phyloP scores from a whole-genome alignment of 2,113 vertebrate genomes.

The Hiodon tergisus region DNA sequence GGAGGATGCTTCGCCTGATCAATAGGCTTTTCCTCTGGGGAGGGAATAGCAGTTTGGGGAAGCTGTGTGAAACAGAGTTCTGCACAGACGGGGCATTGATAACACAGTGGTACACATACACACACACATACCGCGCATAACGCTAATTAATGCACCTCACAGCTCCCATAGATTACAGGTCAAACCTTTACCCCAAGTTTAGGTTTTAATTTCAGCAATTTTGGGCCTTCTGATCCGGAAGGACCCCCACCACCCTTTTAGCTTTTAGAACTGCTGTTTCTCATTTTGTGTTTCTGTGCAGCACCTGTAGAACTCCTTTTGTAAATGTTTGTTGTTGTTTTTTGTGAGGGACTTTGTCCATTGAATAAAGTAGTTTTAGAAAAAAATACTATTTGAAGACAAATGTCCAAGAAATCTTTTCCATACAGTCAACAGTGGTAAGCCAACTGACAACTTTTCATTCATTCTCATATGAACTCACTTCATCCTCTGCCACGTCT shows the following conservation, averaged over 20 bases:
- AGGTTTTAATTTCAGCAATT: not conserved
- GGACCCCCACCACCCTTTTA: too few relatives aligned
- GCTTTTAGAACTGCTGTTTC: not conserved
- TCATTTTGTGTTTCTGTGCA: not conserved
- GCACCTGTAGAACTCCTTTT: not conserved
- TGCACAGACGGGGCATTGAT: constrained; percentile 12
- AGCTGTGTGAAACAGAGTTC: constrained; percentile 19
- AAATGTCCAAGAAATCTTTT: not conserved
- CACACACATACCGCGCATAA: not conserved
- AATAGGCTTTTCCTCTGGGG: constrained; percentile 49
- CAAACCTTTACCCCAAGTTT: not conserved
- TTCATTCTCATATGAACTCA: constrained; percentile 7
- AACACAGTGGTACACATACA: constrained; percentile 16
- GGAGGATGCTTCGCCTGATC: constrained; percentile 56
- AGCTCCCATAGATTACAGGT: not conserved
- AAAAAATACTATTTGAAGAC: not conserved
- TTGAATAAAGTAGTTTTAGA: not conserved
- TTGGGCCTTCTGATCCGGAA: not conserved
- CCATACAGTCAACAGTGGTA: not conserved
- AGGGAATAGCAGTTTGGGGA: constrained; percentile 18
- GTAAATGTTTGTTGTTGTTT: not conserved
- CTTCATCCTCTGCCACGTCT: constrained; percentile 9
- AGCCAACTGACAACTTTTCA: not conserved
- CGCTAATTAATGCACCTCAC: constrained; percentile 7
- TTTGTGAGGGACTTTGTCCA: constrained; percentile 4